Evolutionary conservation across 2,113 vertebrate genomes (phyloP), one percentile per base, ranked within the genome.

Genomic region (Cyphomyrus discorhynchus): DNA sequence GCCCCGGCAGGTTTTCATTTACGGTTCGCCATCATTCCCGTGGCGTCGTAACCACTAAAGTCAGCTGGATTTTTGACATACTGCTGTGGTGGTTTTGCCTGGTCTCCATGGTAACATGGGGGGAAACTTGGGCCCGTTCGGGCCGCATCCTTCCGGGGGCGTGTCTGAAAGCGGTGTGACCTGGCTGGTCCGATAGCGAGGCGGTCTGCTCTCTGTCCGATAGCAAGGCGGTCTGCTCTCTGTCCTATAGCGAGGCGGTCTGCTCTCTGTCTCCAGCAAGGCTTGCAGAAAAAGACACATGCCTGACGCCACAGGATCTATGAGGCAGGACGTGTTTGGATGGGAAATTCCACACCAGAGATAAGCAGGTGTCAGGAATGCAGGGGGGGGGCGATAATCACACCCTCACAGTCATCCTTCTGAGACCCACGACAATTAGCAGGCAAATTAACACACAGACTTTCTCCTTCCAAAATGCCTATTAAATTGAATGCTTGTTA

Each of bases 331-430:
- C 15, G 35, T 8, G 35, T 80, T 80, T 19, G 74, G 74, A 80
- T 19, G 74, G 87, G 56, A 88, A 70, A 88, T 83, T 83, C 88
- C 88, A 56, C 24, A 5, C 88, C 39, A 21, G 45, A 42, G 47
- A 89, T 82, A 39, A 82, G 74, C 47, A 35, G 74, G 88, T 82
- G 88, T 52, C 70, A 89, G 52, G 35, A 80, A 77, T 17, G 24
- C 45, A 35, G 66, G 62, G 10, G 62, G 10, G 62, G 62, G 62
- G 9, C 0, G n/a, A 70, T 56, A 56, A 56, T 31, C 62, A 31
- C 62, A 70, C 62, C 27, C 62, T 31, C 62, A 70, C 62, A 70
- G 13, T 13, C 62, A 70, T 31, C 62, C 62, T 70, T 70, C 62
- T 1, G 27, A 70, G 62, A 31, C n/a, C 62, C 10, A 13, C 10